These are phyloP conservation scores for Cotesia typhae DNA, from an alignment of 1,140 invertebrate species.

Conservation along the genomic window DNA sequence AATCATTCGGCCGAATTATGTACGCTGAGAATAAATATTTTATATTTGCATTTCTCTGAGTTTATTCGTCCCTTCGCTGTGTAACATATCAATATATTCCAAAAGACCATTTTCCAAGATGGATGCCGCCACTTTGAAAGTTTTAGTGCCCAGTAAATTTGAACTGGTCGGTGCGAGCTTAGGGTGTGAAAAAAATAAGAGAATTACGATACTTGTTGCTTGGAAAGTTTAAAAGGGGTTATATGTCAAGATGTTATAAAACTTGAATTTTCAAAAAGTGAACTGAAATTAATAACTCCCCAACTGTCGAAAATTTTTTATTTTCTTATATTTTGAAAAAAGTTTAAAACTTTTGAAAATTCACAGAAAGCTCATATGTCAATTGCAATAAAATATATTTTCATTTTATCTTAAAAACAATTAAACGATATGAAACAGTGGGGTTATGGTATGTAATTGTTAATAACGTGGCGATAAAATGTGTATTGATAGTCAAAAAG, in stretches of 20 bases:
- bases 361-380: too few species aligned
- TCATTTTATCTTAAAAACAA: too few species aligned
- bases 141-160: slow-evolving; percentile 59
- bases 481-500: slow-evolving; percentile 42
- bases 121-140: slow-evolving; percentile 58
- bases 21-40: not conserved
- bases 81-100: slow-evolving; percentile 51
- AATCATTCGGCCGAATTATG: not conserved
- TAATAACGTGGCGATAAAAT: slow-evolving; percentile 27
- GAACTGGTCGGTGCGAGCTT: slow-evolving; percentile 48
- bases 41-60: slow-evolving; percentile 44
- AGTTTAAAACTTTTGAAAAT: too few species aligned
- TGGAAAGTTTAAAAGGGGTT: slow-evolving; percentile 23
- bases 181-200: slow-evolving; percentile 46
- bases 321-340: too few species aligned
- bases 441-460: slow-evolving; percentile 1
- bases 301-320: too few species aligned
- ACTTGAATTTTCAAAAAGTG: too few species aligned
- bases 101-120: slow-evolving; percentile 55
- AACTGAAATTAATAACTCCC: too few species aligned
- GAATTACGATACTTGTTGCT: slow-evolving; percentile 56
- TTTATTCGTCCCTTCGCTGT: slow-evolving; percentile 16
- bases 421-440: too few species aligned
- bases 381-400: too few species aligned
- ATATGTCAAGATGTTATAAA: too few species aligned